phyloP scores from a whole-genome alignment of 2,113 vertebrate genomes.

The Neoarius graeffei region DNA sequence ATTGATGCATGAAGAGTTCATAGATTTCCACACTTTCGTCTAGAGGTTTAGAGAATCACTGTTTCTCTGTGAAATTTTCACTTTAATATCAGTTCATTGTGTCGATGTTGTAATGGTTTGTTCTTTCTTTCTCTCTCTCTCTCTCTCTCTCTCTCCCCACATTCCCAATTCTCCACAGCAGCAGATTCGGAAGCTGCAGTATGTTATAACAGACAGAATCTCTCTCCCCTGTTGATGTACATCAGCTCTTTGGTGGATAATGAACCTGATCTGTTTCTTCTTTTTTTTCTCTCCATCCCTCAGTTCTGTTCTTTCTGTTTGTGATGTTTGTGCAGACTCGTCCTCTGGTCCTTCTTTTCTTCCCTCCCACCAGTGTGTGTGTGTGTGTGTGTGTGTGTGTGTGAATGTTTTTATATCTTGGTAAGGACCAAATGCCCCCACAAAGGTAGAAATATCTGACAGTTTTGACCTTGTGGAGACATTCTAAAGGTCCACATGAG shows the following conservation, averaged over 20 bases:
- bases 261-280: conserved; percentile 5
- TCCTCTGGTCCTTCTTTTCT: not conserved
- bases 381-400: not conserved
- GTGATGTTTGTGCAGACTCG: not conserved
- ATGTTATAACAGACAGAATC: conserved; percentile 14
- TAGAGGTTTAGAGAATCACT: too few species aligned
- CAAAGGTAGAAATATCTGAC: not conserved
- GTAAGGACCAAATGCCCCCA: not conserved
- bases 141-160: not conserved
- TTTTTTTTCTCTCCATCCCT: not conserved
- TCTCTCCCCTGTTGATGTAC: conserved; percentile 8
- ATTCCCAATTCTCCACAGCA: conserved; percentile 15
- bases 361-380: not conserved
- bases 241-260: conserved; percentile 10
- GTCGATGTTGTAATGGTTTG: not conserved
- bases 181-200: conserved; percentile 3
- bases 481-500: not conserved
- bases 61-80: not conserved
- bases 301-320: not conserved
- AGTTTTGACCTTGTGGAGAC: not conserved
- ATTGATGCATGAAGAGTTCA: too few species aligned
- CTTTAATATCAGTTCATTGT: not conserved
- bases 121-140: not conserved
- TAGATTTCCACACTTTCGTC: too few species aligned
- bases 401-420: not conserved